Evolutionary conservation across 1,140 invertebrate species (phyloP).

Genomic region (Pseudomyrmex concolor): DNA sequence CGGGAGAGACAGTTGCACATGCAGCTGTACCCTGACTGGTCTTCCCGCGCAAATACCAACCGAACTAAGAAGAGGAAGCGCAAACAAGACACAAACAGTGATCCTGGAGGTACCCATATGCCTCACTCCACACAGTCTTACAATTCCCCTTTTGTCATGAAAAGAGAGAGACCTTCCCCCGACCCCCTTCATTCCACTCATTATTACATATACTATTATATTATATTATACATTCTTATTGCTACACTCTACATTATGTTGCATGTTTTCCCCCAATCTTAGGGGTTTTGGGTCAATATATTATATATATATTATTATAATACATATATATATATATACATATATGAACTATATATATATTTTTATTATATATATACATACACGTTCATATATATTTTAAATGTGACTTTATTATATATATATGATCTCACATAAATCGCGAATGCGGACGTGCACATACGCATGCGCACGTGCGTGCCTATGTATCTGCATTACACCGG

Average conservation of each 20-base stretch:
- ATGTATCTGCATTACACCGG: constrained; percentile 60
- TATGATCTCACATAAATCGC: constrained; percentile 46
- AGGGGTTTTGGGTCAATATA: constrained; percentile 80
- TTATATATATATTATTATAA: constrained; percentile 65
- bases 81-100: constrained; percentile 98
- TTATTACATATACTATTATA: constrained; percentile 77
- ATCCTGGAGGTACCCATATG: constrained; percentile 91
- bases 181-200: constrained; percentile 61
- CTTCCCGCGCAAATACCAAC: constrained; percentile 98
- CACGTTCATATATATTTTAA: constrained; percentile 68
- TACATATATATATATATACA: constrained; percentile 72
- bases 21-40: constrained; percentile 99
- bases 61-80: constrained; percentile 99
- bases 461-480: constrained; percentile 68
- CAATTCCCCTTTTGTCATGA: constrained; percentile 73
- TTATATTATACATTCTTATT: constrained; percentile 77
- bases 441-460: constrained; percentile 67
- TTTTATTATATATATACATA: constrained; percentile 65
- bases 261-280: constrained; percentile 82
- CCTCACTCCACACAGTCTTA: constrained; percentile 85
- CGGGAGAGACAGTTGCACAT: constrained; percentile 99
- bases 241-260: constrained; percentile 82
- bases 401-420: constrained; percentile 61
- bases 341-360: constrained; percentile 49
- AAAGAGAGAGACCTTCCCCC: constrained; percentile 22